Evolutionary conservation across 2,797 vertebrate genomes (phyloP).

Genomic region (Sebastes nivosus): DNA sequence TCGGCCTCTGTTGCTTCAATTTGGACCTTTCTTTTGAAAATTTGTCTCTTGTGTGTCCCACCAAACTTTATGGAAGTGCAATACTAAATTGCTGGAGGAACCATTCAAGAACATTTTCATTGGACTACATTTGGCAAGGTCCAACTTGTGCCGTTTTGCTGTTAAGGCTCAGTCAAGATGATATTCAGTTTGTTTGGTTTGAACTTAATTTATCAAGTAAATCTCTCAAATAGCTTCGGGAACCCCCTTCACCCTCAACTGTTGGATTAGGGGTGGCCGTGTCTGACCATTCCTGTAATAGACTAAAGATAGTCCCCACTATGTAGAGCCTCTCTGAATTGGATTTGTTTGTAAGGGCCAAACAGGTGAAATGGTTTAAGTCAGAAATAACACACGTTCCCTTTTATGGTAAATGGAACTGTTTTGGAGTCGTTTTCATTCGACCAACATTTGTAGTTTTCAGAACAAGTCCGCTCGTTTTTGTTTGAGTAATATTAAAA

Average conservation of each 20-base stretch:
- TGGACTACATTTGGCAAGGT: not conserved
- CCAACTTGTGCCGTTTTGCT: not conserved
- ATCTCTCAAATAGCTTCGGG: not conserved
- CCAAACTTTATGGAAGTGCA: not conserved
- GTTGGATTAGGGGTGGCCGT: accelerated
- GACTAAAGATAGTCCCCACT: not conserved
- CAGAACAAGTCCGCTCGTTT: not conserved
- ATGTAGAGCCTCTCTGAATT: not conserved
- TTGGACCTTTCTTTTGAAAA: not conserved
- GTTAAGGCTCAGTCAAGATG: not conserved
- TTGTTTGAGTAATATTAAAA: not conserved
- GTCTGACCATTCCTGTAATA: not conserved
- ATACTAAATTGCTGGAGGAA: not conserved
- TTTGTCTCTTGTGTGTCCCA: not conserved
- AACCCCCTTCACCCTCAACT: not conserved
- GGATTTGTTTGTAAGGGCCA: not conserved
- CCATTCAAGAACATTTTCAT: not conserved
- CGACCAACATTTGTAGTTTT: not conserved
- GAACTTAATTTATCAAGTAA: not conserved
- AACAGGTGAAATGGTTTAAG: not conserved
- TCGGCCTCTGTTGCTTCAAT: not conserved
- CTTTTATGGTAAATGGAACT: not conserved
- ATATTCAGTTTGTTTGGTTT: not conserved
- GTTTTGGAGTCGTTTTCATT: not conserved
- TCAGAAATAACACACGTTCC: not conserved